Evolutionary conservation across 2,888 invertebrate species (phyloP), one percentile per base, ranked within the genome.

Genomic region (Limnephilus rhombicus): DNA sequence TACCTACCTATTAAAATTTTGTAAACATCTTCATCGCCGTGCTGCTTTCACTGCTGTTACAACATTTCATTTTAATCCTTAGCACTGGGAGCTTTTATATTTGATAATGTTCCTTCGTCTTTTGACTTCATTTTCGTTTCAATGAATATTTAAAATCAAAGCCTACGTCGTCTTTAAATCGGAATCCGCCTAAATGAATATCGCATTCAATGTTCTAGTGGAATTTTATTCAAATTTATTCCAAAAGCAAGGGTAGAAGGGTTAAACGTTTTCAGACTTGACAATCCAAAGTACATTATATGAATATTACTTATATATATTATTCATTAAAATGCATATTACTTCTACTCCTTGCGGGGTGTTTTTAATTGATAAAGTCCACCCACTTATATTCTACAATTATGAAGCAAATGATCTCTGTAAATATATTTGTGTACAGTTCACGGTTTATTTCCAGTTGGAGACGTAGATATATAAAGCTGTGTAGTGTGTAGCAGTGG

Each of bases 81-180:
- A 68, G 4, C 13, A 53, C 53, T 53, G 68, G 7, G n/a, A 68
- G 68, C 68, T 68, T 68, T 68, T 68, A 68, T 68, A 68, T 68
- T 68, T 68, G 68, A 68, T 68, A 68, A 68, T 68, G 68, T 68
- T 24, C 68, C n/a, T 68, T 68, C 68, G 68, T 68, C n/a, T 68
- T 68, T 68, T 68, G 68, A 68, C 68, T 68, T 68, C 68, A 68
- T 68, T 68, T 68, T 68, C 68, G 68, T 68, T 68, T 68, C 68
- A 68, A 68, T 68, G 68, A 68, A 68, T 68, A 68, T 68, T 68
- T 68, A 68, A 68, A 68, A 68, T 68, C 68, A 68, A 68, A 68
- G 68, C 68, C 68, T 68, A 68, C 68, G n/a, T 68, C 68, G 68
- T 68, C 68, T 68, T 68, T 68, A 68, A 68, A 68, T 68, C 68